phyloP scores from a whole-genome alignment of 2,113 vertebrate genomes.

The Anas platyrhynchos region DNA sequence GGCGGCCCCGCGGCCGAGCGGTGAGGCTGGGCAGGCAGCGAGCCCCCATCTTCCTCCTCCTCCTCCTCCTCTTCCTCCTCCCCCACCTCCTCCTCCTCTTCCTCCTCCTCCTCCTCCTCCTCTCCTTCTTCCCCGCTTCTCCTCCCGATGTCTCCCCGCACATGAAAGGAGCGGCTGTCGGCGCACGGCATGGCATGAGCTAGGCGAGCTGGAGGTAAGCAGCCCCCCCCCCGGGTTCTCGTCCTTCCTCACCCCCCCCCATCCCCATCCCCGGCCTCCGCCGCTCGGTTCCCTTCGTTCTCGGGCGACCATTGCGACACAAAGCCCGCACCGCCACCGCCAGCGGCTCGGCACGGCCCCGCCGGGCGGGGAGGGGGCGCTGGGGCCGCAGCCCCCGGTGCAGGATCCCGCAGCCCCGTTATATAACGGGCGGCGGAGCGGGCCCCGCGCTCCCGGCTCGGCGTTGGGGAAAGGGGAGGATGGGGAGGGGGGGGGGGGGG shows the following conservation, averaged over 20 bases:
- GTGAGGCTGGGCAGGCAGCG: not conserved
- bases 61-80: too few relatives aligned
- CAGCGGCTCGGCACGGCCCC: not conserved
- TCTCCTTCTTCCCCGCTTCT: not conserved
- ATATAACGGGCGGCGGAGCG: constrained; percentile 46
- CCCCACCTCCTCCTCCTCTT: too few relatives aligned
- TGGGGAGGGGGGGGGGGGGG: too few relatives aligned
- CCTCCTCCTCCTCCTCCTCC: not conserved
- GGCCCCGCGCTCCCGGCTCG: not conserved
- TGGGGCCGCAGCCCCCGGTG: not conserved
- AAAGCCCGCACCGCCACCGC: constrained; percentile 1
- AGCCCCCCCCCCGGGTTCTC: too few relatives aligned
- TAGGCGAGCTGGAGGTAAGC: not conserved
- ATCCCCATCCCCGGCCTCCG: too few relatives aligned
- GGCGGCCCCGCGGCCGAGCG: not conserved
- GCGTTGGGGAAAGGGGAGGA: too few relatives aligned
- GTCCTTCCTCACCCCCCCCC: too few relatives aligned
- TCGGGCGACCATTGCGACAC: not conserved
- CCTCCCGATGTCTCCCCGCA: constrained; percentile 13
- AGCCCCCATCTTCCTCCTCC: not conserved
- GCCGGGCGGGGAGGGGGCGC: not conserved
- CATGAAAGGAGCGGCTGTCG: constrained; percentile 35
- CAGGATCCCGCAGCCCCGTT: constrained; percentile 46
- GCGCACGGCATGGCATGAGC: constrained; percentile 68
- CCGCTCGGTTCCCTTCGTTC: not conserved